Conservation (phyloP, 2,113 vertebrate species). For the Hippocampus abdominalis region DNA sequence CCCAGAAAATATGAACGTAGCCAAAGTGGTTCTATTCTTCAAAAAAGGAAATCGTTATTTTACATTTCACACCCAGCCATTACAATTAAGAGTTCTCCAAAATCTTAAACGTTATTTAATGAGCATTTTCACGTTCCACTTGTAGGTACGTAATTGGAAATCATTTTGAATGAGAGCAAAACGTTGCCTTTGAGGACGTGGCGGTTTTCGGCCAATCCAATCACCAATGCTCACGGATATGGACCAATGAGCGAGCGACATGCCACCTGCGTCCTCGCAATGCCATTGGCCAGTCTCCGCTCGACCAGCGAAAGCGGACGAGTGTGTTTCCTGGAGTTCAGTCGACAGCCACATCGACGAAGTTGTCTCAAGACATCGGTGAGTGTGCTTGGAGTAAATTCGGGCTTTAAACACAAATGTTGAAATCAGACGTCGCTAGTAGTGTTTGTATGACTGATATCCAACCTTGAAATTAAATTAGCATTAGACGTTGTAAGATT, state of each 20-base stretch:
- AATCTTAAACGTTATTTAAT: too few relatives aligned
- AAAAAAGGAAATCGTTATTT: too few relatives aligned
- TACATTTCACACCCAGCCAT: background rate
- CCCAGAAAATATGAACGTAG: too few relatives aligned
- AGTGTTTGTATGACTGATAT: accelerated
- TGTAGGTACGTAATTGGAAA: background rate
- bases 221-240: constrained; percentile 49
- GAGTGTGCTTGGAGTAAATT: constrained; percentile 19
- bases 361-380: constrained; percentile 56
- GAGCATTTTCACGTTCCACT: too few relatives aligned
- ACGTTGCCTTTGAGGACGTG: constrained; percentile 73
- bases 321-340: constrained; percentile 66
- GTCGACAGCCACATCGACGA: constrained; percentile 28
- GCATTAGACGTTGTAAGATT: background rate
- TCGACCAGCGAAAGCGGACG: constrained; percentile 58
- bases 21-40: too few relatives aligned
- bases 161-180: constrained; percentile 45
- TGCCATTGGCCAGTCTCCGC: constrained; percentile 36
- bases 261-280: constrained; percentile 26
- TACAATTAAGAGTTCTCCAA: background rate
- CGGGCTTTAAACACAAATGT: background rate
- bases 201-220: constrained; percentile 75
- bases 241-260: constrained; percentile 67
- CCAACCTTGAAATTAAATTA: accelerated
- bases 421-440: background rate